These are phyloP conservation scores for Pampus argenteus DNA, from an alignment of 2,797 vertebrate genomes.

Conservation along the genomic window DNA sequence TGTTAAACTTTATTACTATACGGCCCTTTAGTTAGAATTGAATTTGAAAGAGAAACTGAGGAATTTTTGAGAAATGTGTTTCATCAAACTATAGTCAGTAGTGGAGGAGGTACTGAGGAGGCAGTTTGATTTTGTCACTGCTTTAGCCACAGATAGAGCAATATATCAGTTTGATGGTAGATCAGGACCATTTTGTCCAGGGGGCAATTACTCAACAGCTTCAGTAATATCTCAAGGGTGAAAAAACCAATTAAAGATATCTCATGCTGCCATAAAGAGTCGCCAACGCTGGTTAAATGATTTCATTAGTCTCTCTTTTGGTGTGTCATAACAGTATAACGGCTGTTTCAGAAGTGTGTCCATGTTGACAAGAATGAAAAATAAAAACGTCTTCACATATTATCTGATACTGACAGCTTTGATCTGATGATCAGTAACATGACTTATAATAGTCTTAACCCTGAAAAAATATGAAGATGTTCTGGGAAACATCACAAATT, in stretches of 20 bases:
- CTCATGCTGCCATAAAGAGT: not conserved
- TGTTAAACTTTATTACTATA: not conserved
- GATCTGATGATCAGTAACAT: not conserved
- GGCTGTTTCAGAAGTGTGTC: no score
- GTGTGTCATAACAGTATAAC: not conserved
- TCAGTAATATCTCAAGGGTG: not conserved
- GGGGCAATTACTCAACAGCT: not conserved
- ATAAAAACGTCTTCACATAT: no score
- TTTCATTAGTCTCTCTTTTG: not conserved
- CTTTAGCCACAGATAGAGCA: not conserved
- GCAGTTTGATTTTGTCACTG: no score
- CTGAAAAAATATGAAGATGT: no score
- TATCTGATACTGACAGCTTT: no score
- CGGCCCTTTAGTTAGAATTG: not conserved
- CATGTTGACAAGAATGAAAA: no score
- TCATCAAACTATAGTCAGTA: not conserved
- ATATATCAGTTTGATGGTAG: not conserved
- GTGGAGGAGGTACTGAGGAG: not conserved
- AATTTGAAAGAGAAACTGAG: slow-evolving; percentile 5
- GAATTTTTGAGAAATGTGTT: not conserved
- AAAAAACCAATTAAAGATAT: not conserved
- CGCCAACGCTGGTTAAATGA: not conserved
- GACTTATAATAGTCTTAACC: not conserved
- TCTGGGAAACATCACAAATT: no score
- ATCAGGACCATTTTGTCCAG: not conserved